These are phyloP conservation scores for Phaethornis superciliosus DNA, from an alignment of 2,113 vertebrate species.

Conservation along the genomic window DNA sequence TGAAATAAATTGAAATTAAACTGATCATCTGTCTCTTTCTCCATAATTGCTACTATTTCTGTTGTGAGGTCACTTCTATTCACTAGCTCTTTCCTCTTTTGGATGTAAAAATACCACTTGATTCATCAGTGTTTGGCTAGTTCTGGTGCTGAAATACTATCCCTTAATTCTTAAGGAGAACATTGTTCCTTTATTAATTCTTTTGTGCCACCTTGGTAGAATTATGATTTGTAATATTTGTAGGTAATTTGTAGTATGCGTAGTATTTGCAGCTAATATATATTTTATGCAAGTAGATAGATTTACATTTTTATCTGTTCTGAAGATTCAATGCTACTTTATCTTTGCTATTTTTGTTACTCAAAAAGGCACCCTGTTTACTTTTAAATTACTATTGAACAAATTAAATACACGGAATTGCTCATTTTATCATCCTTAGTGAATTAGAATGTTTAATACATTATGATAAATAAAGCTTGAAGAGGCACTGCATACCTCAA, in stretches of 20 bases:
- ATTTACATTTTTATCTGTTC: background rate
- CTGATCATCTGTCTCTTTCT: background rate
- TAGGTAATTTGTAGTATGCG: background rate
- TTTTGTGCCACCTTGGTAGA: background rate
- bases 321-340: background rate
- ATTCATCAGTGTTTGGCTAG: background rate
- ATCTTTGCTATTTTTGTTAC: background rate
- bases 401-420: background rate
- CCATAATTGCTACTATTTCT: background rate
- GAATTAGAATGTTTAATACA: background rate
- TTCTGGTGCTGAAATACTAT: background rate
- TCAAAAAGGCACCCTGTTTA: background rate
- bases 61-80: background rate
- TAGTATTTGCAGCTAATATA: too few species aligned
- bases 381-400: background rate
- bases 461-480: background rate
- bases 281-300: background rate
- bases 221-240: background rate
- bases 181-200: background rate
- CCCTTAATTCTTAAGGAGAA: background rate
- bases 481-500: background rate
- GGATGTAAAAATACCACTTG: background rate
- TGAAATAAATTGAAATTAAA: background rate
- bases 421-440: accelerated
- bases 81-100: background rate